Conservation (phyloP, 2,113 vertebrate species). For the Pituophis catenifer region DNA sequence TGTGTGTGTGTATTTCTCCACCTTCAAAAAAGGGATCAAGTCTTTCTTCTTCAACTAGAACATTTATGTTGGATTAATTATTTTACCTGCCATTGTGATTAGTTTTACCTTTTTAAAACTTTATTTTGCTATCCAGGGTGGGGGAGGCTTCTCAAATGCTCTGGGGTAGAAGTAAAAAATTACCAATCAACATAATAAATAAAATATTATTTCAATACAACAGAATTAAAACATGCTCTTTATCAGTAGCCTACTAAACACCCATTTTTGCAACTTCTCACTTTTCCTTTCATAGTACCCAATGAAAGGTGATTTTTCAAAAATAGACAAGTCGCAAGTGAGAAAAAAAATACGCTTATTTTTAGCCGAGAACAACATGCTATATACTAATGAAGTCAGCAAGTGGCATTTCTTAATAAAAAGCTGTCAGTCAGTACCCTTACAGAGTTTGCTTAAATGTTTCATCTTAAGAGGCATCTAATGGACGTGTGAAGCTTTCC, state of each 20-base stretch:
- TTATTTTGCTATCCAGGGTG: not conserved
- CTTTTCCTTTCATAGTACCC: conserved; percentile 40
- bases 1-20: too few relatives aligned
- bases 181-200: not conserved
- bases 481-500: not conserved
- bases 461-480: conserved; percentile 7
- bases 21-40: not conserved
- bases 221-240: not conserved
- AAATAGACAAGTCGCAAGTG: conserved; percentile 59
- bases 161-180: not conserved
- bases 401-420: conserved; percentile 68
- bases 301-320: conserved; percentile 61
- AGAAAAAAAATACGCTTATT: conserved; percentile 73
- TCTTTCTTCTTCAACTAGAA: not conserved
- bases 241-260: not conserved
- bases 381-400: conserved; percentile 65
- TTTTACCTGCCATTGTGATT: not conserved
- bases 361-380: conserved; percentile 57
- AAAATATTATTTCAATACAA: not conserved
- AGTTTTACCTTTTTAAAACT: not conserved
- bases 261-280: not conserved
- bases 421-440: conserved; percentile 67
- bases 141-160: not conserved
- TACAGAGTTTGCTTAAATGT: conserved; percentile 58
- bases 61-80: not conserved